phyloP scores from a whole-genome alignment of 2,113 vertebrate genomes.

The Salminus brasiliensis region DNA sequence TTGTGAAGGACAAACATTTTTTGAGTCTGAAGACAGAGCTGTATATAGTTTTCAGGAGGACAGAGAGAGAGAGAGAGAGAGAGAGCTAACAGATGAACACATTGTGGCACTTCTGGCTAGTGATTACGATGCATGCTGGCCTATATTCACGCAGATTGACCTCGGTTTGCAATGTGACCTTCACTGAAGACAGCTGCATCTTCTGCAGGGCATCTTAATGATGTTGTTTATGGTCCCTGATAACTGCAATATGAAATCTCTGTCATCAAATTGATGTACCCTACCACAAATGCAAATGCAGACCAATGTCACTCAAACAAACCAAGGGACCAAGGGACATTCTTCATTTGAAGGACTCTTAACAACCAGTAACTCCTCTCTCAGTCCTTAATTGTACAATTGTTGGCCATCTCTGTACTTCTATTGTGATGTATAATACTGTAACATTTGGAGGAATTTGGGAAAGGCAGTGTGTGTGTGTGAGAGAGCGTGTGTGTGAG shows the following conservation, averaged over 20 bases:
- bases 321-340: neutral
- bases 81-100: neutral
- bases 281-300: neutral
- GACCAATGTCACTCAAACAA: neutral
- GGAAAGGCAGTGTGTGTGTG: conserved; percentile 42
- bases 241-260: conserved; percentile 6
- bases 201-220: neutral
- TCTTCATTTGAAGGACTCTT: neutral
- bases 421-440: conserved; percentile 85
- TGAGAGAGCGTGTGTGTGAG: conserved; percentile 12
- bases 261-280: neutral
- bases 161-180: neutral
- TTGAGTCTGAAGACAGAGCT: conserved; percentile 9
- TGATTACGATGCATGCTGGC: neutral
- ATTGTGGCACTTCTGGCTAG: neutral
- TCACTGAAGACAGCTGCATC: neutral
- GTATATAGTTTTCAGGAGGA: conserved; percentile 19
- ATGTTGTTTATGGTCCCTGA: neutral
- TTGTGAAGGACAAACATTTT: neutral
- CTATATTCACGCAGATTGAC: neutral
- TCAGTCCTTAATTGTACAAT: conserved; percentile 76
- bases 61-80: conserved; percentile 3
- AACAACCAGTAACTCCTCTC: conserved; percentile 40
- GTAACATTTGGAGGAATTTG: conserved; percentile 75
- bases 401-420: conserved; percentile 80